A percentile compares a stretch with the other conserved stretches of the same genome.
These are phyloP conservation scores for Camptogramma bilineatum DNA, from an alignment of 2,888 invertebrate species.

Conservation along the genomic window DNA sequence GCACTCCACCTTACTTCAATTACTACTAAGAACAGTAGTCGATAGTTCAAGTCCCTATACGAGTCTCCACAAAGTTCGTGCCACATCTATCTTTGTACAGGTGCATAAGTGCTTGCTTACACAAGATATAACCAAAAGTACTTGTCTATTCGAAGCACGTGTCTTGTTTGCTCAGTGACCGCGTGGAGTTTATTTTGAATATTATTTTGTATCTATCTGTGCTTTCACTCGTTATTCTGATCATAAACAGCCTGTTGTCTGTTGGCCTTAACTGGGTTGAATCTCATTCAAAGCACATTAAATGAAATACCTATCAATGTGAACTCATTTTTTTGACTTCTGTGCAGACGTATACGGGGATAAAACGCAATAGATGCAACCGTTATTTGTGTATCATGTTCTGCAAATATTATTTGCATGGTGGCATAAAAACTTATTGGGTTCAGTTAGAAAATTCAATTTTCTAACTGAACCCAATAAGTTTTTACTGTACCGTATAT, in stretches of 20 bases:
- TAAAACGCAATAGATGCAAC: background rate
- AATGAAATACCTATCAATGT: background rate
- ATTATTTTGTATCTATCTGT: background rate
- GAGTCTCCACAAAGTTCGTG: conserved; percentile 42
- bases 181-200: conserved; percentile 16
- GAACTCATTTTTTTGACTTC: background rate
- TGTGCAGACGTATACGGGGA: background rate
- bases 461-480: too few relatives aligned
- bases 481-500: too few relatives aligned
- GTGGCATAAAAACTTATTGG: too few relatives aligned
- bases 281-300: background rate
- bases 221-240: conserved; percentile 8
- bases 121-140: conserved; percentile 64
- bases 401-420: too few relatives aligned
- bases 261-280: background rate
- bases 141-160: conserved; percentile 63
- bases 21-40: conserved; percentile 34
- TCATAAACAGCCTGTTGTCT: background rate
- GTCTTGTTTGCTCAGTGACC: conserved; percentile 51
- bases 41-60: conserved; percentile 24
- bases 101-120: conserved; percentile 64
- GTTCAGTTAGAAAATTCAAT: too few relatives aligned
- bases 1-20: too few relatives aligned
- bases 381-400: too few relatives aligned
- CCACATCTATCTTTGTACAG: conserved; percentile 73